Percentiles rank a stretch among this genome's conserved stretches.
phyloP scores from a whole-genome alignment of 2,888 invertebrate genomes.

The Linhomoeus sp. region DNA sequence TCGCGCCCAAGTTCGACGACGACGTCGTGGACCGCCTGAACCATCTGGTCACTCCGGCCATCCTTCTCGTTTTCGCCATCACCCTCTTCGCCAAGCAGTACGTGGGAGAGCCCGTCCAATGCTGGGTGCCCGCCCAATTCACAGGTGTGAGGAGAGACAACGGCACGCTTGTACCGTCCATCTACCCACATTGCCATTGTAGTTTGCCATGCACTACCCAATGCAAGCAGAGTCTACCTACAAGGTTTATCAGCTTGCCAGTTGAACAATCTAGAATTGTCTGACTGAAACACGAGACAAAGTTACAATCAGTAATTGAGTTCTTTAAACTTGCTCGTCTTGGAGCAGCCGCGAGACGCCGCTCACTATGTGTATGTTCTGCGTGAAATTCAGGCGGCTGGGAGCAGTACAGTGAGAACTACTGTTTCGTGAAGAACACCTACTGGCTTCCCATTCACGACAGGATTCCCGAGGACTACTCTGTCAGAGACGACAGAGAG shows the following conservation, averaged over 20 bases:
- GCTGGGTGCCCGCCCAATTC: constrained; percentile 27
- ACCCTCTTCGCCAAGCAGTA: constrained; percentile 26
- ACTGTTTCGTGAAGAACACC: constrained; percentile 26
- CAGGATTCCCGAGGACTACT: constrained; percentile 18
- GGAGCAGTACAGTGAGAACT: constrained; percentile 27
- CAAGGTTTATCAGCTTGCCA: too few species aligned
- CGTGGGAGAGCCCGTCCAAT: constrained; percentile 27
- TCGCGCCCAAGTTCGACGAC: too few species aligned
- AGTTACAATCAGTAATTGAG: too few species aligned
- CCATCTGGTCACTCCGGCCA: constrained; percentile 15
- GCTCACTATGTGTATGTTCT: too few species aligned
- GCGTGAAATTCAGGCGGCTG: constrained; percentile 19
- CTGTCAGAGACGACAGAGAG: constrained; percentile 16
- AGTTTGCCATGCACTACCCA: too few species aligned
- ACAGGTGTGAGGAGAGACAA: constrained; percentile 6
- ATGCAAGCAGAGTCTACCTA: too few species aligned
- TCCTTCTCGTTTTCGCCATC: constrained; percentile 22
- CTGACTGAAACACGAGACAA: too few species aligned
- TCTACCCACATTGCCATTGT: too few species aligned
- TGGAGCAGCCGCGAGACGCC: too few species aligned
- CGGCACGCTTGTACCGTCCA: too few species aligned
- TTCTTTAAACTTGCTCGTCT: too few species aligned
- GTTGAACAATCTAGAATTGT: too few species aligned
- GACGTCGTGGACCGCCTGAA: background rate
- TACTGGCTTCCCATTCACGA: constrained; percentile 22